Evolutionary conservation across 2,797 vertebrate species (phyloP).

Genomic region (Crocidura indochinensis): DNA sequence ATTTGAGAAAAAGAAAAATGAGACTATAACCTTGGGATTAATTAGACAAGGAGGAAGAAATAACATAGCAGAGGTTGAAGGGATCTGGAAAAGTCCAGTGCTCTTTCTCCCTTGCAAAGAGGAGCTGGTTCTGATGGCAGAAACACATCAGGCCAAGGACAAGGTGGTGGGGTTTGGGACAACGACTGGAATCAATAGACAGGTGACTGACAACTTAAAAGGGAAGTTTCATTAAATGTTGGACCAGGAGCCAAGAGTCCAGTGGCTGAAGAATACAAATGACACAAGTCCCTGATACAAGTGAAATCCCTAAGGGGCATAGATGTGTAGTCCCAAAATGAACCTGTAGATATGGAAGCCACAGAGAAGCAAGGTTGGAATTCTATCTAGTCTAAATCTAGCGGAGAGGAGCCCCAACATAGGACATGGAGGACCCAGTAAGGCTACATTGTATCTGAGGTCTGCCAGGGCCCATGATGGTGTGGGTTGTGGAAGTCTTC

Average conservation of each 20-base stretch:
- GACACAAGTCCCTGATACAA: neutral
- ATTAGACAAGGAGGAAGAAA: neutral
- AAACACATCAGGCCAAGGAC: neutral
- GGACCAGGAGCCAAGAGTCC: neutral
- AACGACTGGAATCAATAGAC: neutral
- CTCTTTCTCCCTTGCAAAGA: neutral
- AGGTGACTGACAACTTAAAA: neutral
- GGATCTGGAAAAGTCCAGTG: neutral
- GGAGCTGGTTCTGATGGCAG: neutral
- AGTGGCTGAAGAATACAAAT: neutral
- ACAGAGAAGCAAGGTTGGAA: neutral
- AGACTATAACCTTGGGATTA: neutral
- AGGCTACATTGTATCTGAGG: neutral
- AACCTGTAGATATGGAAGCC: neutral
- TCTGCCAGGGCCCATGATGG: neutral
- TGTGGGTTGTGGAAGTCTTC: fast-evolving
- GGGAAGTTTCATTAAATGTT: neutral
- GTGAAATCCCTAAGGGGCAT: neutral
- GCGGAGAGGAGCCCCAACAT: neutral
- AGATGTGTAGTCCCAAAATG: neutral
- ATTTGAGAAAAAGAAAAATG: neutral
- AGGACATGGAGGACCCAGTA: neutral
- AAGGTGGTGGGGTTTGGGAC: neutral
- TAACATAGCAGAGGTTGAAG: neutral
- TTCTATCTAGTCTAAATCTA: neutral